phyloP scores from a whole-genome alignment of 2,113 vertebrate species.

The Hiodon alosoides region DNA sequence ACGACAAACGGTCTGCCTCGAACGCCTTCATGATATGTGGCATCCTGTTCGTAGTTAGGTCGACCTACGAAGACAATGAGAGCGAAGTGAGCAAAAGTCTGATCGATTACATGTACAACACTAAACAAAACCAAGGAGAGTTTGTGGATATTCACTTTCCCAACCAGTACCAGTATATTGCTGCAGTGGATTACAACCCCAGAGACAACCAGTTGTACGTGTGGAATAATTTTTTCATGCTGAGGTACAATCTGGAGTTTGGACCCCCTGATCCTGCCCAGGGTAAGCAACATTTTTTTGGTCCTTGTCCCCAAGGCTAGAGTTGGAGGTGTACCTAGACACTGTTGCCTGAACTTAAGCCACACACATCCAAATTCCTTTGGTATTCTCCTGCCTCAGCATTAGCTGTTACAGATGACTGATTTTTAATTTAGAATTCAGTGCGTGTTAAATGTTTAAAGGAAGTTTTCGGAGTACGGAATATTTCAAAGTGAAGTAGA shows the following conservation, averaged over 20 bases:
- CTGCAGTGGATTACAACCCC: constrained; percentile 98
- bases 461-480: constrained; percentile 30
- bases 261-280: constrained; percentile 90
- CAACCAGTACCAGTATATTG: constrained; percentile 96
- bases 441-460: constrained; percentile 44
- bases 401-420: constrained; percentile 44
- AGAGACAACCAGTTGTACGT: constrained; percentile 95
- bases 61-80: constrained; percentile 93
- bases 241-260: constrained; percentile 91
- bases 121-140: constrained; percentile 80
- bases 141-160: constrained; percentile 86
- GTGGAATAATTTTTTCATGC: constrained; percentile 98
- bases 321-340: neutral
- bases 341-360: neutral
- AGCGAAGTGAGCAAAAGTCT: constrained; percentile 83
- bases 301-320: neutral
- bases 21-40: constrained; percentile 98
- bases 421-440: constrained; percentile 53
- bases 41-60: constrained; percentile 90
- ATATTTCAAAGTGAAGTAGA: neutral
- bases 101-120: constrained; percentile 93
- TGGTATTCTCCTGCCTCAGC: neutral
- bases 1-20: constrained; percentile 93
- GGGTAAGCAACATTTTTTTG: constrained; percentile 65
- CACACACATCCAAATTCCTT: constrained; percentile 3